Percentiles rank a stretch among this genome's conserved stretches.
phyloP scores from a whole-genome alignment of 2,888 invertebrate species.

The Gryllus longicercus region DNA sequence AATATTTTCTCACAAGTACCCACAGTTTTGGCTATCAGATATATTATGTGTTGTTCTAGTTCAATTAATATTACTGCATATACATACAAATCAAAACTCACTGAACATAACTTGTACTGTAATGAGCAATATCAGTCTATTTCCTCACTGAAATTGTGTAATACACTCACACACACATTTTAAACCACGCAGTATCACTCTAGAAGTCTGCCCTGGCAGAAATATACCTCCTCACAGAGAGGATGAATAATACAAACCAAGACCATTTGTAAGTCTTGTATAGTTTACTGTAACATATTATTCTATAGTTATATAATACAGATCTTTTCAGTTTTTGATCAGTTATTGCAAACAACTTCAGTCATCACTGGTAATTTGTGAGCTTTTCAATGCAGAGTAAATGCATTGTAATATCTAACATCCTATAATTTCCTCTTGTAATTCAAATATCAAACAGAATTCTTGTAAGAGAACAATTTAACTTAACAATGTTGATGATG shows the following conservation, averaged over 20 bases:
- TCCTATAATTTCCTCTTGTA: background rate
- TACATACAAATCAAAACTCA: background rate
- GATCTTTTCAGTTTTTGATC: background rate
- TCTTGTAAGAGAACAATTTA: background rate
- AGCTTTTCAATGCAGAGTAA: too few species aligned
- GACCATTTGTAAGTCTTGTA: background rate
- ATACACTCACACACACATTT: background rate
- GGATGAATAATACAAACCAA: background rate
- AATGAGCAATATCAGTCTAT: background rate
- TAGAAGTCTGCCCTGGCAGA: too few species aligned
- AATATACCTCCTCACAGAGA: background rate
- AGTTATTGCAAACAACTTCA: background rate
- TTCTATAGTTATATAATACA: background rate
- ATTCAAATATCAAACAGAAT: background rate
- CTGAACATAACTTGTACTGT: constrained; percentile 7
- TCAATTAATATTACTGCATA: background rate
- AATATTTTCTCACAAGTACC: constrained; percentile 17
- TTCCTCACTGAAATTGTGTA: background rate
- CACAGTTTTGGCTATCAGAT: background rate
- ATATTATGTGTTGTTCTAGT: background rate
- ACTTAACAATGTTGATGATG: background rate
- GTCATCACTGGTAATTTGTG: too few species aligned
- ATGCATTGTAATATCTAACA: background rate
- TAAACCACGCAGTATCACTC: background rate
- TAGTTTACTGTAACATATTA: background rate